phyloP scores from a whole-genome alignment of 2,113 vertebrate species.

The Myotis lucifugus region DNA sequence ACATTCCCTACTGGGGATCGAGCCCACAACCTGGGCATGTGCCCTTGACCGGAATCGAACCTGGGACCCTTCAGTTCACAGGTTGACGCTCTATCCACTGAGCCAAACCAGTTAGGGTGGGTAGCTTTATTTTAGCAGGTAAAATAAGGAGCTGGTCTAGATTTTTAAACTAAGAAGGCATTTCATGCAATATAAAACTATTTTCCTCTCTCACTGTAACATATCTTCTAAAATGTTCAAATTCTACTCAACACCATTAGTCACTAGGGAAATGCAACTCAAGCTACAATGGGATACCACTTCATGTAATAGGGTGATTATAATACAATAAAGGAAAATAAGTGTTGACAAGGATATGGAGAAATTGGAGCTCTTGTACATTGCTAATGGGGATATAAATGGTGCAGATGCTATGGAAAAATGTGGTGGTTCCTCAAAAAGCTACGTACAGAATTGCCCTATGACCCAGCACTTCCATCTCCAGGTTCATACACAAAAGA shows the following conservation, averaged over 20 bases:
- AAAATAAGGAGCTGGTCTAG: background rate
- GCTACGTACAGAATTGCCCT: background rate
- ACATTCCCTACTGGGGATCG: too few relatives aligned
- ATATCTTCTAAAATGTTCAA: slow-evolving; percentile 21
- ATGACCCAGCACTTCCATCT: background rate
- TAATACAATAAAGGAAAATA: slow-evolving; percentile 3
- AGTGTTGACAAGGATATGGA: background rate
- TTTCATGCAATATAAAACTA: background rate
- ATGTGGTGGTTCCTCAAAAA: background rate
- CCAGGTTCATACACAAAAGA: background rate
- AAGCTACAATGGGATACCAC: background rate
- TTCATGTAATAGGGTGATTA: slow-evolving; percentile 4
- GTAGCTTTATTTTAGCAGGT: background rate
- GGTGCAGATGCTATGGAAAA: background rate
- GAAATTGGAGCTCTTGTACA: background rate
- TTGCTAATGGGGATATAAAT: background rate
- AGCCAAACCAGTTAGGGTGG: too few relatives aligned
- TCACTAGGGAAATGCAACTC: slow-evolving; percentile 13
- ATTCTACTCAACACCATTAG: background rate
- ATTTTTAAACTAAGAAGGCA: slow-evolving; percentile 37
- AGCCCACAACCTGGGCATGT: too few relatives aligned
- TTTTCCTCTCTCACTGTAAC: background rate
- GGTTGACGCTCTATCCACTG: too few relatives aligned
- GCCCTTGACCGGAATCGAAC: too few relatives aligned
- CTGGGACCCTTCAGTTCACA: too few relatives aligned